A percentile compares a stretch with the other conserved stretches of the same genome.
These are phyloP conservation scores for Xenopus laevis DNA, from an alignment of 2,113 vertebrate genomes.

Conservation along the genomic window DNA sequence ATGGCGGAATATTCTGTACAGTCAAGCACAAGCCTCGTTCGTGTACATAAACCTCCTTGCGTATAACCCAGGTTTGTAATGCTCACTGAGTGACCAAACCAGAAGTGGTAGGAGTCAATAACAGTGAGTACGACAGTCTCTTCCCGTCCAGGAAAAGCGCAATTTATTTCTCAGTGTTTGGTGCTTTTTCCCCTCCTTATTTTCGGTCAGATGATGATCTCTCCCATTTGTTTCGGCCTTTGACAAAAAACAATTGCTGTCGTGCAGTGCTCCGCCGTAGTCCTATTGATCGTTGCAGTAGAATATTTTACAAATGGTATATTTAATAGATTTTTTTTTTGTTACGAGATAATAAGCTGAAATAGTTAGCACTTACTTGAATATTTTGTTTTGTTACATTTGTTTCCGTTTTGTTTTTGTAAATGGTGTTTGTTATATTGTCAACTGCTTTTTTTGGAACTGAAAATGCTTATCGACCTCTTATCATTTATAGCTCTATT, in stretches of 20 bases:
- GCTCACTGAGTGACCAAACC: neutral
- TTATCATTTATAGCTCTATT: too few species aligned
- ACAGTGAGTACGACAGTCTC: too few species aligned
- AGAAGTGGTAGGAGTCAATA: too few species aligned
- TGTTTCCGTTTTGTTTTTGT: too few species aligned
- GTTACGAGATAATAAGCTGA: neutral
- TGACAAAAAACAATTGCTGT: neutral
- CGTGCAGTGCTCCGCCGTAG: constrained; percentile 18
- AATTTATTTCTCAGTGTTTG: too few species aligned
- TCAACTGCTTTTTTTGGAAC: neutral
- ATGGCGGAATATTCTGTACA: too few species aligned
- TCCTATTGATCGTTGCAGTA: neutral
- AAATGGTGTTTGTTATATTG: neutral
- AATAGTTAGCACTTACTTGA: constrained; percentile 39
- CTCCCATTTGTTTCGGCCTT: neutral
- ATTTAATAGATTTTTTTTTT: neutral
- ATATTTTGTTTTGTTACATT: constrained; percentile 12
- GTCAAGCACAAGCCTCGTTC: too few species aligned
- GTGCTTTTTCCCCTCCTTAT: neutral
- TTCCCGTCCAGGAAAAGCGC: neutral
- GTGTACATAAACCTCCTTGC: too few species aligned
- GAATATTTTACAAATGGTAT: constrained; percentile 12
- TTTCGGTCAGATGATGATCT: neutral
- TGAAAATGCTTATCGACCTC: too few species aligned
- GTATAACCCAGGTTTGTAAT: too few species aligned